Evolutionary conservation across 2,888 invertebrate species (phyloP).

Genomic region (Heteropelma amictum): DNA sequence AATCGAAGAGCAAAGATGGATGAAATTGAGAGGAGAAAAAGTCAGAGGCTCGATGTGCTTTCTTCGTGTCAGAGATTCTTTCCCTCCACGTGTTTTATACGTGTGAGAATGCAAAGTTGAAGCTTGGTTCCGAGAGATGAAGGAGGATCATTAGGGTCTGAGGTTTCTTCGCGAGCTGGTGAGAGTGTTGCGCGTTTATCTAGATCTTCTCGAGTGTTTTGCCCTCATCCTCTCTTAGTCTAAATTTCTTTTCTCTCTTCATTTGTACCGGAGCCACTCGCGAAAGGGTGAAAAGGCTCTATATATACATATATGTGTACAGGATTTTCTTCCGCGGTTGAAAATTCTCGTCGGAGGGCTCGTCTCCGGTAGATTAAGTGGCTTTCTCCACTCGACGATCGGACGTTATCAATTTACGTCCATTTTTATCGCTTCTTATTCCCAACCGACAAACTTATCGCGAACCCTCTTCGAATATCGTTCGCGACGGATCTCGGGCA

Average conservation of each 20-base stretch:
- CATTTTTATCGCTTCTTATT: background rate
- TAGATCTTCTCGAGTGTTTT: conserved; percentile 32
- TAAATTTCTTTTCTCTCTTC: background rate
- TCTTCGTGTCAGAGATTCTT: too few relatives aligned
- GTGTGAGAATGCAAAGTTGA: background rate
- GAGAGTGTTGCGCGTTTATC: conserved; percentile 44
- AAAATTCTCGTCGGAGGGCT: conserved; percentile 17
- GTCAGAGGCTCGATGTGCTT: too few relatives aligned
- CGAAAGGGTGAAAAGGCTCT: background rate
- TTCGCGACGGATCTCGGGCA: too few relatives aligned
- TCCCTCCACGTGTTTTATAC: too few relatives aligned
- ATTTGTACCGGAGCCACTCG: background rate
- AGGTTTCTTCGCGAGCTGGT: conserved; percentile 15
- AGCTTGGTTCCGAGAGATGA: background rate
- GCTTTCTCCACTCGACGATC: conserved; percentile 10
- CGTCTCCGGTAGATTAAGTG: conserved; percentile 36
- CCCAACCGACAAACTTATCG: background rate
- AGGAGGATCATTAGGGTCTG: conserved; percentile 39
- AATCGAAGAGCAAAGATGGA: too few relatives aligned
- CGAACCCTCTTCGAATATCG: too few relatives aligned
- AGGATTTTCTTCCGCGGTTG: conserved; percentile 3
- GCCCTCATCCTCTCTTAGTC: background rate
- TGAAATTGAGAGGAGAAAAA: too few relatives aligned
- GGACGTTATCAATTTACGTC: conserved; percentile 10
- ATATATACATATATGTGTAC: too few relatives aligned